Evolutionary conservation across 2,888 invertebrate genomes (phyloP).

Genomic region (Drosophila longiperda): DNA sequence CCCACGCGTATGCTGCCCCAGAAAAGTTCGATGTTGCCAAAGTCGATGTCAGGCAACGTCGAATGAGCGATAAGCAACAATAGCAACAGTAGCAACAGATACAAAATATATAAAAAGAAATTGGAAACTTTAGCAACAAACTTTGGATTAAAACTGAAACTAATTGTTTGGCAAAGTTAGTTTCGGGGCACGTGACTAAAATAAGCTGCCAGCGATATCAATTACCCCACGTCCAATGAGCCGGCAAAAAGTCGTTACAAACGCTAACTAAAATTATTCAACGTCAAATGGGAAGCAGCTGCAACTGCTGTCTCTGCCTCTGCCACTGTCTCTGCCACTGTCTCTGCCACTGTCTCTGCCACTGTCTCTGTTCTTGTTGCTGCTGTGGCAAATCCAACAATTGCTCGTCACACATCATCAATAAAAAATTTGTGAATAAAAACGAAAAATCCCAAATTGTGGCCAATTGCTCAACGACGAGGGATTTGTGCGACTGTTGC

Average conservation of each 20-base stretch:
- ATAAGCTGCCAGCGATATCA: slow-evolving; percentile 61
- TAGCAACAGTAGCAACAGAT: slow-evolving; percentile 1
- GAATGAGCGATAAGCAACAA: slow-evolving; percentile 58
- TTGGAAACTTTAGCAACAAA: slow-evolving; percentile 55
- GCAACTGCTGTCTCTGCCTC: slow-evolving; percentile 11
- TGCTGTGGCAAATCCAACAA: slow-evolving; percentile 16
- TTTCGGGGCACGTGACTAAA: slow-evolving; percentile 68
- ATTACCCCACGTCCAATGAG: slow-evolving; percentile 66
- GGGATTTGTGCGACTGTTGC: slow-evolving; percentile 21
- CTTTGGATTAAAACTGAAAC: slow-evolving; percentile 61
- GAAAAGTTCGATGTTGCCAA: slow-evolving; percentile 41
- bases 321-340: background rate
- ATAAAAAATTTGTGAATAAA: slow-evolving; percentile 67
- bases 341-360: background rate
- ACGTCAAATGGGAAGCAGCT: slow-evolving; percentile 30
- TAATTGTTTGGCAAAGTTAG: slow-evolving; percentile 76
- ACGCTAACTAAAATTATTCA: slow-evolving; percentile 28
- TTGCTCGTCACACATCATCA: slow-evolving; percentile 73
- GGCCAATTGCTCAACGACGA: slow-evolving; percentile 53
- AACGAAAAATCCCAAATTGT: slow-evolving; percentile 63
- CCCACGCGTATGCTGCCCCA: slow-evolving; percentile 25
- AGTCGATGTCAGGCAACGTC: slow-evolving; percentile 41
- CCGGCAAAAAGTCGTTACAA: slow-evolving; percentile 52
- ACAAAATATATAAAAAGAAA: slow-evolving; percentile 18
- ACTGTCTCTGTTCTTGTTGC: background rate